These are phyloP conservation scores for Boloria euphrosyne DNA, from an alignment of 2,888 invertebrate genomes.

Conservation along the genomic window DNA sequence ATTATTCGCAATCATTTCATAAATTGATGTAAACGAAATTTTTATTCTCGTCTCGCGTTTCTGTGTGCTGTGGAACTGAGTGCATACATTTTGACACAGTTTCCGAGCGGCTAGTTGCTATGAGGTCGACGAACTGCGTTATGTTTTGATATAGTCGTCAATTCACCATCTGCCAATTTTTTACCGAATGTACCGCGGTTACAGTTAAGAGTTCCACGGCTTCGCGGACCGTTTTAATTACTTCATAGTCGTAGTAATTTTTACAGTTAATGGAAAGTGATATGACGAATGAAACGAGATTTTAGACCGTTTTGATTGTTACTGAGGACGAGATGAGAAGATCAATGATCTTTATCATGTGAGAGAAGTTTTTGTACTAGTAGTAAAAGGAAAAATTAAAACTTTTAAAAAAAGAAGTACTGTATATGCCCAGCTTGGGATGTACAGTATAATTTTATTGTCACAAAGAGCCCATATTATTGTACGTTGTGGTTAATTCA, in stretches of 20 bases:
- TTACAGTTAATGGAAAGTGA: slow-evolving; percentile 77
- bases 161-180: slow-evolving; percentile 65
- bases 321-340: slow-evolving; percentile 7
- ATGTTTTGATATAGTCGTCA: slow-evolving; percentile 74
- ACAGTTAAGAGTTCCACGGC: slow-evolving; percentile 69
- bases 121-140: slow-evolving; percentile 56
- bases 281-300: slow-evolving; percentile 43
- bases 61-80: neutral
- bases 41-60: neutral
- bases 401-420: neutral
- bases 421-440: neutral
- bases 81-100: slow-evolving; percentile 37
- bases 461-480: slow-evolving; percentile 16
- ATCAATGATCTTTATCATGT: slow-evolving; percentile 16
- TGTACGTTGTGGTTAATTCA: slow-evolving; percentile 6
- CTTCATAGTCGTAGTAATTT: slow-evolving; percentile 73
- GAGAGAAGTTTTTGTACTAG: neutral
- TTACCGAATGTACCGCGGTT: slow-evolving; percentile 59
- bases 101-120: slow-evolving; percentile 34
- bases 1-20: neutral
- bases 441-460: slow-evolving; percentile 11
- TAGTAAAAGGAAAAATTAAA: neutral
- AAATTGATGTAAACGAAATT: neutral
- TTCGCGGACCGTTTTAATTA: slow-evolving; percentile 77
- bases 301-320: slow-evolving; percentile 21